Percentiles rank a stretch among this genome's conserved stretches.
Evolutionary conservation across 2,797 vertebrate genomes (phyloP).

Genomic region (Kryptopterus vitreolus): DNA sequence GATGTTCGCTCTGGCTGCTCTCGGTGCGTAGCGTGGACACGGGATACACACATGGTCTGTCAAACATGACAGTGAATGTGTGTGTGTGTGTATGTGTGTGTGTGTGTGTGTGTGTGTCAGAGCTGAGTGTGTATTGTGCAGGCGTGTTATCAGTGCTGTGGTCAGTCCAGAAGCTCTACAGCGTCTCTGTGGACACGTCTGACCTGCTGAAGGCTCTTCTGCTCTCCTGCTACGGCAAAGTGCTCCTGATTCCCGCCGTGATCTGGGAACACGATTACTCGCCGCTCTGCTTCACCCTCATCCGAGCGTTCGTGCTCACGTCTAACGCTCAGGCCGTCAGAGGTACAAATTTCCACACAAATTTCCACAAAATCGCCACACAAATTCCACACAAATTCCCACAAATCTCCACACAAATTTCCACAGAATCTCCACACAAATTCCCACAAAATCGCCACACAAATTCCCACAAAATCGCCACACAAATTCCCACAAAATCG

Average conservation of each 20-base stretch:
- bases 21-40: slow-evolving; percentile 74
- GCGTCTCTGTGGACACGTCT: slow-evolving; percentile 63
- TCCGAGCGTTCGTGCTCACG: slow-evolving; percentile 90
- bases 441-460: no score
- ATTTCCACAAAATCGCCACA: no score
- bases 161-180: slow-evolving; percentile 64
- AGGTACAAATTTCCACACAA: slow-evolving; percentile 69
- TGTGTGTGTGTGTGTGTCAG: slow-evolving; percentile 64
- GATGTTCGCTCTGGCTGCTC: slow-evolving; percentile 87
- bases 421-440: no score
- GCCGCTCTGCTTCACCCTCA: slow-evolving; percentile 85
- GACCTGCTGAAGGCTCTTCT: slow-evolving; percentile 87
- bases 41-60: background rate
- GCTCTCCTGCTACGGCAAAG: slow-evolving; percentile 93
- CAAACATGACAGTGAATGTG: background rate
- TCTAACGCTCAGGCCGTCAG: slow-evolving; percentile 92
- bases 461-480: no score
- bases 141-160: slow-evolving; percentile 83
- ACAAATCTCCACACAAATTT: no score
- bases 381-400: no score
- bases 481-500: no score
- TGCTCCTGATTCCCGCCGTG: slow-evolving; percentile 90
- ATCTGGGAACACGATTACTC: slow-evolving; percentile 98
- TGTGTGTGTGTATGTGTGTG: slow-evolving; percentile 23
- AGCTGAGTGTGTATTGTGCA: slow-evolving; percentile 84